A percentile compares a stretch with the other conserved stretches of the same genome.
phyloP scores from a whole-genome alignment of 1,140 invertebrate genomes.

The Lepidurus couesii region DNA sequence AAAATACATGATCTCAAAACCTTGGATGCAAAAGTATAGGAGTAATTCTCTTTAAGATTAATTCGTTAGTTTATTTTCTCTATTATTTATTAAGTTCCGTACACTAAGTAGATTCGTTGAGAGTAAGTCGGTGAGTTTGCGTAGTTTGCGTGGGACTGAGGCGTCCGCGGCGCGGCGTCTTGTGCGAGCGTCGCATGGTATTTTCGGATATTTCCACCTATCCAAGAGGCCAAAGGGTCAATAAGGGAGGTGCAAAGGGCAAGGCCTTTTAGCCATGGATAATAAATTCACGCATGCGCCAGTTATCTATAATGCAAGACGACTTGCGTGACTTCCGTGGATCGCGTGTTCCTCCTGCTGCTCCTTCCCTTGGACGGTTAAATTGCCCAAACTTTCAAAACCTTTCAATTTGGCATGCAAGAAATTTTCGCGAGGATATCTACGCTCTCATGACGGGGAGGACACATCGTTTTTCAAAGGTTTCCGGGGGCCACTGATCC shows the following conservation, averaged over 20 bases:
- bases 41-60: neutral
- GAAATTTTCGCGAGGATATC: neutral
- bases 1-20: conserved; percentile 20
- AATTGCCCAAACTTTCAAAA: neutral
- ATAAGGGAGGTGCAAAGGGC: conserved; percentile 17
- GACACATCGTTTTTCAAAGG: neutral
- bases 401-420: neutral
- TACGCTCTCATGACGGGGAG: neutral
- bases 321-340: neutral
- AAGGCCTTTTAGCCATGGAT: neutral
- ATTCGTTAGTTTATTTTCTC: neutral
- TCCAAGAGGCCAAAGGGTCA: conserved; percentile 6
- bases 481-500: neutral
- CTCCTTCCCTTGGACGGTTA: conserved; percentile 7
- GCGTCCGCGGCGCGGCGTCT: neutral
- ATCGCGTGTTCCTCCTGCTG: neutral
- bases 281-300: conserved; percentile 14
- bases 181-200: neutral
- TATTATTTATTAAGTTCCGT: neutral
- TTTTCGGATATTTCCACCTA: conserved; percentile 6
- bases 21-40: neutral
- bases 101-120: neutral
- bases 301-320: conserved; percentile 10
- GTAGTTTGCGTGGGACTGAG: neutral
- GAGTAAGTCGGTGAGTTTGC: neutral